Evolutionary conservation across 2,888 invertebrate genomes (phyloP), one percentile per base, ranked within the genome.

Genomic region (Megastigmus dorsalis): DNA sequence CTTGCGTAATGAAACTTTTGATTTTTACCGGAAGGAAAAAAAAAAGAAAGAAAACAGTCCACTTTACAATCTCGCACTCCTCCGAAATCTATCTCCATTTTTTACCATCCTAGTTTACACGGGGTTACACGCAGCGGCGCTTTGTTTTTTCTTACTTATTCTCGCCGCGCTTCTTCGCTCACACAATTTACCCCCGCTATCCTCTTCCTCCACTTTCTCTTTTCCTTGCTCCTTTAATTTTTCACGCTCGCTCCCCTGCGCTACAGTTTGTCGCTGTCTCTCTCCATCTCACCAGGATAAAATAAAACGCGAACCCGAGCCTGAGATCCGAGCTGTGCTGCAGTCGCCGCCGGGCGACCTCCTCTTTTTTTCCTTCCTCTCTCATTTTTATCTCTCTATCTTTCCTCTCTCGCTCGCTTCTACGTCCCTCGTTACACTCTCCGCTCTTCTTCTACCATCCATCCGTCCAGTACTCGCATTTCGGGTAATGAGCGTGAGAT

Each of bases 401-500:
- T n/a, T n/a, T n/a, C n/a, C n/a, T 48, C 48, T 23, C 26, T 45
- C 18, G 9, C 26, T 45, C 20, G 45, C 20, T 45, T 50, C n/a
- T n/a, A n/a, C n/a, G n/a, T n/a, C n/a, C n/a, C n/a, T n/a, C 50
- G 26, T 26, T 50, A 50, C 38, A 10, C 10, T 26, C 45, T 33
- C 45, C 30, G 15, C 60, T 60, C 30, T 60, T 33, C 30, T 7
- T 36, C 23, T 41, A 3, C 45, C 30, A 15, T 36, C 23, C 59
- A 3, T 59, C 41, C 15, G 23, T 7, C 33, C 3, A n/a, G 18
- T 28, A 30, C 36, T n/a, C 36, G n/a, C 36, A 26, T 59, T 41
- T 59, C 59, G 50, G 6, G n/a, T 66, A 67, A 67, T 55, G 66
- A 55, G 55, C 55, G 45, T 20, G 43, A 45, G 66, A 55, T 67